These are phyloP conservation scores for Melieria picta DNA, from an alignment of 2,888 invertebrate species.

Conservation along the genomic window DNA sequence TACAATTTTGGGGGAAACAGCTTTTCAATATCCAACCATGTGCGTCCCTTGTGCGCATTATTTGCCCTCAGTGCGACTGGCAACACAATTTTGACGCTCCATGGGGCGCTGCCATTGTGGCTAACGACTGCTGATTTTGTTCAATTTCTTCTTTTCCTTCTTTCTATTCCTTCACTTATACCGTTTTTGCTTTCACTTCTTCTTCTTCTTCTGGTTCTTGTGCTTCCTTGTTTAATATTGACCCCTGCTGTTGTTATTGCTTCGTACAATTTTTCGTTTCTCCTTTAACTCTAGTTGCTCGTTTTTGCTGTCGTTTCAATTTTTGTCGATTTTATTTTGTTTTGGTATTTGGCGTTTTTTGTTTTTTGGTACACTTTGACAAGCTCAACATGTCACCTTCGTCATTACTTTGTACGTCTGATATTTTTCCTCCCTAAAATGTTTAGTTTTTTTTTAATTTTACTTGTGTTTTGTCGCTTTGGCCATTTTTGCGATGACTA, in stretches of 20 bases:
- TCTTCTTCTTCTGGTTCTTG: no score
- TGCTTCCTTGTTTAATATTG: no score
- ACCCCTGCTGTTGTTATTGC: no score
- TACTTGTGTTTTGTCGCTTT: no score
- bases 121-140: not conserved
- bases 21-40: conserved; percentile 16
- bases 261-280: no score
- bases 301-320: not conserved
- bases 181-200: no score
- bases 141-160: not conserved
- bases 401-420: conserved; percentile 9
- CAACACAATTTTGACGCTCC: no score
- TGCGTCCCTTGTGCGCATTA: no score
- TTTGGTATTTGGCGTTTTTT: not conserved
- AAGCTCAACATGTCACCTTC: conserved; percentile 26
- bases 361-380: conserved; percentile 1
- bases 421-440: not conserved
- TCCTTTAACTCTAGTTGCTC: not conserved
- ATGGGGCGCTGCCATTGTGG: no score
- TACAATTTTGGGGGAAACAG: conserved; percentile 11
- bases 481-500: no score
- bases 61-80: no score
- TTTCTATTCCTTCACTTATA: not conserved
- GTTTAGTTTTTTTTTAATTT: no score
- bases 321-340: not conserved